These are phyloP conservation scores for Eupithecia abbreviata DNA, from an alignment of 2,888 invertebrate genomes.

Conservation along the genomic window DNA sequence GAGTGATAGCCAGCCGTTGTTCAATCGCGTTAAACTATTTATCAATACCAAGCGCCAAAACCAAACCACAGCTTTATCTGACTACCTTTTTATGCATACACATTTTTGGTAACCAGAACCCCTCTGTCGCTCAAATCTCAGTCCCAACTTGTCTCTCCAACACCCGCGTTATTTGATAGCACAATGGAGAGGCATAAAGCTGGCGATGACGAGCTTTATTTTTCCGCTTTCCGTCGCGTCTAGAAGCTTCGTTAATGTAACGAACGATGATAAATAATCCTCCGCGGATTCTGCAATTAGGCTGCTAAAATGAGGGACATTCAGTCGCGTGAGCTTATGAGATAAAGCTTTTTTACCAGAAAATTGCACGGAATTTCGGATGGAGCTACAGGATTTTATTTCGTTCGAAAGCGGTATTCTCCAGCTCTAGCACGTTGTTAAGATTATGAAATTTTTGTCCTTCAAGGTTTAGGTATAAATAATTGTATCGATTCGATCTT, in stretches of 20 bases:
- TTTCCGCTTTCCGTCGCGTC: conserved; percentile 25
- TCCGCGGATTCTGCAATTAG: conserved; percentile 23
- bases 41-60: neutral
- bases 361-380: neutral
- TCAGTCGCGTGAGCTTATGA: conserved; percentile 10
- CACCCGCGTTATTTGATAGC: conserved; percentile 4
- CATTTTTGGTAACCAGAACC: neutral
- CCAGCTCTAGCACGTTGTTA: neutral
- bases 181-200: conserved; percentile 14
- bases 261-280: conserved; percentile 34
- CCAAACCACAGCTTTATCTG: neutral
- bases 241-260: conserved; percentile 28
- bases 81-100: neutral
- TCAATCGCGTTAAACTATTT: neutral
- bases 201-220: conserved; percentile 25
- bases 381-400: neutral
- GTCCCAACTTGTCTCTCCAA: neutral
- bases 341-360: neutral
- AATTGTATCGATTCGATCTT: neutral
- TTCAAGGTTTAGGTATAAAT: neutral
- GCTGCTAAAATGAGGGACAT: neutral
- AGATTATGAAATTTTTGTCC: neutral
- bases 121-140: neutral
- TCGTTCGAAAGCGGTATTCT: neutral
- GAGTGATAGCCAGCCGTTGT: neutral